Evolutionary conservation across 2,888 invertebrate genomes (phyloP).

Genomic region (Platycnemis pennipes): DNA sequence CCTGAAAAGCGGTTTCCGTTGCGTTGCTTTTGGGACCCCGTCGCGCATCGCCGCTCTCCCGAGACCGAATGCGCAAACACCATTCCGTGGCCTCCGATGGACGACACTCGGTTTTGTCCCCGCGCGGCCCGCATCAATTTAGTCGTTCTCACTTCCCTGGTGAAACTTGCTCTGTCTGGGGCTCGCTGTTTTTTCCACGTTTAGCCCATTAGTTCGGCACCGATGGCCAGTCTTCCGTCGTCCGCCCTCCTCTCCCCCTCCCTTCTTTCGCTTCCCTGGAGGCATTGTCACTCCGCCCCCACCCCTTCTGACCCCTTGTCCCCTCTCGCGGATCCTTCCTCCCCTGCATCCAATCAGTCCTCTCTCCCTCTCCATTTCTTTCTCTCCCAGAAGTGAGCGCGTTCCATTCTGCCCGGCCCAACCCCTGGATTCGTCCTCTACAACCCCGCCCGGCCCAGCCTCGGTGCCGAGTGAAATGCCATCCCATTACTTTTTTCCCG

Average conservation of each 20-base stretch:
- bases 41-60: too few relatives aligned
- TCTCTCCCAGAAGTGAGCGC: not conserved
- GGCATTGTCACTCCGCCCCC: not conserved
- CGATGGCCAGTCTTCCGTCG: slow-evolving; percentile 8
- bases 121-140: not conserved
- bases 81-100: not conserved
- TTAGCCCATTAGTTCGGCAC: slow-evolving; percentile 5
- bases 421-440: not conserved
- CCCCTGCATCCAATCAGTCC: slow-evolving; percentile 21
- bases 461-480: not conserved
- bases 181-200: not conserved
- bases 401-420: not conserved
- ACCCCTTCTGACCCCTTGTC: not conserved
- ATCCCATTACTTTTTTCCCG: slow-evolving; percentile 17
- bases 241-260: not conserved
- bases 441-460: not conserved
- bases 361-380: too few relatives aligned
- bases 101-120: not conserved
- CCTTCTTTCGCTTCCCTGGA: not conserved
- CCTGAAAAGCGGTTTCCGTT: too few relatives aligned
- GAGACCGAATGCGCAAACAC: not conserved
- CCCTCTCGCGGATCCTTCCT: not conserved
- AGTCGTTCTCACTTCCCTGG: not conserved
- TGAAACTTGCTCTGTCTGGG: not conserved
- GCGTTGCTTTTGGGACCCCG: too few relatives aligned